These are phyloP conservation scores for Plusia festucae DNA, from an alignment of 2,888 invertebrate species.

Conservation along the genomic window DNA sequence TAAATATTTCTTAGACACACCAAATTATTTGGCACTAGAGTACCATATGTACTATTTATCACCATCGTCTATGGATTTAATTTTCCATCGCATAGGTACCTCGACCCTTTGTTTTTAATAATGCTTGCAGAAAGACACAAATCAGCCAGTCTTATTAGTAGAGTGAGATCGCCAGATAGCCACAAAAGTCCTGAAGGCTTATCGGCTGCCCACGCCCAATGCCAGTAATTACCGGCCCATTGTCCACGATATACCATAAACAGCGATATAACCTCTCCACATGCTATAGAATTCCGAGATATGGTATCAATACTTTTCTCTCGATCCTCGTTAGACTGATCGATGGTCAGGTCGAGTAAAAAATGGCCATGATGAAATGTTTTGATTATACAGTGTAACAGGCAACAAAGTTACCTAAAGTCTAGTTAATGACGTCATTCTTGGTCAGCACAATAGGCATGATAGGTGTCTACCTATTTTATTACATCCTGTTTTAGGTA, in stretches of 20 bases:
- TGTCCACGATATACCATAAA: conserved; percentile 66
- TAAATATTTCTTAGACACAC: too few species aligned
- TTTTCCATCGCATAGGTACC: neutral
- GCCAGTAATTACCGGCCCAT: conserved; percentile 65
- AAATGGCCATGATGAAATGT: conserved; percentile 18
- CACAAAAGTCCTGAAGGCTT: conserved; percentile 53
- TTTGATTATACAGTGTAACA: conserved; percentile 13
- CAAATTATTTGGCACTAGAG: too few species aligned
- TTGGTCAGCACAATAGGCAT: neutral
- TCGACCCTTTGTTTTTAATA: conserved; percentile 1
- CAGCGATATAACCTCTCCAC: conserved; percentile 42
- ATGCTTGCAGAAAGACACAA: conserved; percentile 56
- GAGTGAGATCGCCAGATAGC: conserved; percentile 73
- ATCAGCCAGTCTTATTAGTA: conserved; percentile 71
- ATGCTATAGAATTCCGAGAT: conserved; percentile 59
- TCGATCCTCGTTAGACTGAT: conserved; percentile 15
- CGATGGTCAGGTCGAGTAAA: neutral
- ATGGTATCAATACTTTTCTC: conserved; percentile 39
- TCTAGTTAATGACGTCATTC: neutral
- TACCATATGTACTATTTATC: neutral
- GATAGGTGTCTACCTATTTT: neutral
- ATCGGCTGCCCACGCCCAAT: conserved; percentile 51
- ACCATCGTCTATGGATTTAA: too few species aligned
- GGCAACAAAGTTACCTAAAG: neutral
- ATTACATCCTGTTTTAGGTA: too few species aligned